These are phyloP conservation scores for Drosophila phalerata DNA, from an alignment of 2,888 invertebrate genomes.

Conservation along the genomic window DNA sequence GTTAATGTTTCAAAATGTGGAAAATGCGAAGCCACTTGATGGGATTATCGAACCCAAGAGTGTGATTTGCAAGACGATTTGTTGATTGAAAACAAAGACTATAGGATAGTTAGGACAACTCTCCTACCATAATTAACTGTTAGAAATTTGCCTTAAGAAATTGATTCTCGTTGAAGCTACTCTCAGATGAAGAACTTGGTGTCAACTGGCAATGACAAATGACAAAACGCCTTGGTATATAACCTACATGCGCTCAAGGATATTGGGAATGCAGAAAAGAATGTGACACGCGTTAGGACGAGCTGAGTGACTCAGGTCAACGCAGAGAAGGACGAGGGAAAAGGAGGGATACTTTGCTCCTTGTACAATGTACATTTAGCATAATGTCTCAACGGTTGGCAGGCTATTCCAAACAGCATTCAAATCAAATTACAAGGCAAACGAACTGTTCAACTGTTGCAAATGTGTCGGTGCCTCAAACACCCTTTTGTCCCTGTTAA, in stretches of 20 bases:
- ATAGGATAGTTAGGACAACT: slow-evolving; percentile 4
- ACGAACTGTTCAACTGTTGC: slow-evolving; percentile 63
- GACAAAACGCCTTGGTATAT: slow-evolving; percentile 2
- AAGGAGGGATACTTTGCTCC: slow-evolving; percentile 14
- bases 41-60: slow-evolving; percentile 42
- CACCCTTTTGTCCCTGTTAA: neutral
- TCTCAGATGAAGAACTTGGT: slow-evolving; percentile 3
- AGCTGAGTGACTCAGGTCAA: slow-evolving; percentile 26
- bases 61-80: slow-evolving; percentile 39
- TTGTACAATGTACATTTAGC: slow-evolving; percentile 35
- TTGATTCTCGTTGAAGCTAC: neutral
- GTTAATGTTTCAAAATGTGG: slow-evolving; percentile 34
- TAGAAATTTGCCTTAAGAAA: slow-evolving; percentile 9
- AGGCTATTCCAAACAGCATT: slow-evolving; percentile 26
- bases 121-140: slow-evolving; percentile 22
- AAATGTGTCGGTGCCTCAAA: slow-evolving; percentile 40
- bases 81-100: slow-evolving; percentile 36
- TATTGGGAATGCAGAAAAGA: slow-evolving; percentile 3
- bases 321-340: neutral
- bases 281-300: slow-evolving; percentile 7
- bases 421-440: slow-evolving; percentile 68
- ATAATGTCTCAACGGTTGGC: slow-evolving; percentile 40
- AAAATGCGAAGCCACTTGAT: slow-evolving; percentile 26
- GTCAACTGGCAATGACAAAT: slow-evolving; percentile 31
- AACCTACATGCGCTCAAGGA: neutral